Conservation (phyloP, 2,797 vertebrate genomes). For the Dendrocincla tyrannina region DNA sequence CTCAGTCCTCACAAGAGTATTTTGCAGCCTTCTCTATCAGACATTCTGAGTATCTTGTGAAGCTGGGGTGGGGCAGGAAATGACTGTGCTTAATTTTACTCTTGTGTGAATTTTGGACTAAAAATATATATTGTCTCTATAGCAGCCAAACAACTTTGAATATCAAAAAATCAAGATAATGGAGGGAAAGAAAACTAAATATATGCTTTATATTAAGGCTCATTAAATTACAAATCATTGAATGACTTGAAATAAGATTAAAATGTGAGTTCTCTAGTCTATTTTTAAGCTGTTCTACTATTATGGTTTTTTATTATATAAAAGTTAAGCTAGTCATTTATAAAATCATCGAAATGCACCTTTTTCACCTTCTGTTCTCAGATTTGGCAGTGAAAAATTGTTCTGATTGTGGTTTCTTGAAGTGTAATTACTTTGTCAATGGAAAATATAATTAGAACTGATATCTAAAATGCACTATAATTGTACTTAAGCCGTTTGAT, state of each 20-base stretch:
- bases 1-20: not conserved
- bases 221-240: slow-evolving; percentile 70
- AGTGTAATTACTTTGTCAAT: slow-evolving; percentile 80
- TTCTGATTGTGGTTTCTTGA: slow-evolving; percentile 71
- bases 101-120: slow-evolving; percentile 27
- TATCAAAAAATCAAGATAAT: slow-evolving; percentile 59
- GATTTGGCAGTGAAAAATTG: slow-evolving; percentile 75
- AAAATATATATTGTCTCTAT: slow-evolving; percentile 24
- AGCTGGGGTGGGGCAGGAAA: not conserved
- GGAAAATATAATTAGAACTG: slow-evolving; percentile 80
- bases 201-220: slow-evolving; percentile 53
- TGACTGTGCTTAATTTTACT: not conserved
- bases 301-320: slow-evolving; percentile 54
- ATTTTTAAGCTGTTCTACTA: slow-evolving; percentile 71
- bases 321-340: slow-evolving; percentile 72
- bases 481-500: slow-evolving; percentile 74
- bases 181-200: slow-evolving; percentile 56
- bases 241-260: slow-evolving; percentile 71
- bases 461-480: slow-evolving; percentile 75
- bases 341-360: slow-evolving; percentile 75
- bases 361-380: slow-evolving; percentile 77
- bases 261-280: slow-evolving; percentile 67
- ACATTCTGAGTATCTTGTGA: not conserved
- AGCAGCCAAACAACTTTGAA: slow-evolving; percentile 53
- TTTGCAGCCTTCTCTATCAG: not conserved